Base-by-base conservation (phyloP, 2,797 vertebrate species). In the Micromesistius poutassou region DNA sequence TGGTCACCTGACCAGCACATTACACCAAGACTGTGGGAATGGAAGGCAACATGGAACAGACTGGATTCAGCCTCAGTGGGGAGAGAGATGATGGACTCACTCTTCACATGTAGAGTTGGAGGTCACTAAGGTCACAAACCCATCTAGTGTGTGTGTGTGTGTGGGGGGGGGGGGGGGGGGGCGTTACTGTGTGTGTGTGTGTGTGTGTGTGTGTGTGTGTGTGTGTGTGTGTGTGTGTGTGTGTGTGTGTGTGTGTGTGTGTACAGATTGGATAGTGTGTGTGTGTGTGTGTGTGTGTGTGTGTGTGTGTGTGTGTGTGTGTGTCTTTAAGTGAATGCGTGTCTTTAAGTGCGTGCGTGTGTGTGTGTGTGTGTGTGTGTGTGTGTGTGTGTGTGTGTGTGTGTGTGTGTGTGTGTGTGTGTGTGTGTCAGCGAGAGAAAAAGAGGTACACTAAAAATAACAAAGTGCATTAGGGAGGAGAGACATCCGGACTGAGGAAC, bases 381-480 rank as follows among this genome's bases (percentile, higher is more conserved):
- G 33, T 36, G 28, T 73, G 71, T 72, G 19, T 73, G 72, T 33
- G 1, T 68, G 33, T 16, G 38, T 73, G 30, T 76, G 75, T 62
- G 22, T 16, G 42, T 8, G 38, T 36, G 71, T 66, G 77, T 35
- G 72, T 71, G 30, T 33, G 3, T 75, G 42, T 14, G 74, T 66
- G 10, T 55, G 46, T 75, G 62, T 66, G 62, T 66, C 50, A 62
- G 50, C n/a, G 22, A 62, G 50, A 5, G 46, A 50, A 50, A 50
- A 9, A 62, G 62, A 66, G 25, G 62, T 66, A 10, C 62, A 66
- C 62, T 66, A 66, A 66, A 66, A 28, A 66, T 66, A 66, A 66
- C 62, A 66, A 62, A 62, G n/a, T 66, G 62, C 62, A 66, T 50
- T 71, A 89, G 84, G 85, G 80, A 81, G 83, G 89, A 83, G 76